Conservation (phyloP, 35 echinoderm and acorn worm species). For the Holothuria glaberrima region DNA sequence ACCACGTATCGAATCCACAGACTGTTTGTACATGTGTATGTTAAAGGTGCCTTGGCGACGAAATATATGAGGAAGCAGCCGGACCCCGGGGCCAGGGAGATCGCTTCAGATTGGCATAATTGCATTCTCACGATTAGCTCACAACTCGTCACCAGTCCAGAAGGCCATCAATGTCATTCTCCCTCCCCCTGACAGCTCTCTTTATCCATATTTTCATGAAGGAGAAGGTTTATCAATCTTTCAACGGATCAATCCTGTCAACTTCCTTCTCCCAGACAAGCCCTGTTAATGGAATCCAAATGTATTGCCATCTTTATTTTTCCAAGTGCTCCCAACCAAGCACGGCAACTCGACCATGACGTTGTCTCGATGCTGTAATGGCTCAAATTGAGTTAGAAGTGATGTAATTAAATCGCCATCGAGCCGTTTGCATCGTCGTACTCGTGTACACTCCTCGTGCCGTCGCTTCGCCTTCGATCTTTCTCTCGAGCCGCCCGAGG, state of each 20-base stretch:
- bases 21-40: no score
- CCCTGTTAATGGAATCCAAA: constrained; percentile 49
- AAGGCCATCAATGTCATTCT: constrained; percentile 53
- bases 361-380: constrained; percentile 59
- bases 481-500: constrained; percentile 48
- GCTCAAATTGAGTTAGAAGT: constrained; percentile 61
- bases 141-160: constrained; percentile 35
- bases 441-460: constrained; percentile 30
- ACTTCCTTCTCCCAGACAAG: constrained; percentile 36
- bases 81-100: constrained; percentile 45
- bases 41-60: background rate
- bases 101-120: constrained; percentile 37
- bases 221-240: constrained; percentile 52
- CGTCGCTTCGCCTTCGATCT: background rate
- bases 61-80: constrained; percentile 42
- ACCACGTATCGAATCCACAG: no score
- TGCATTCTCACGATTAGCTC: constrained; percentile 39
- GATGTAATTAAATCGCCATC: constrained; percentile 64
- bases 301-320: constrained; percentile 55
- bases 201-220: background rate
- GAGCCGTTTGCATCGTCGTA: constrained; percentile 49
- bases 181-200: constrained; percentile 18
- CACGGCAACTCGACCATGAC: constrained; percentile 45
- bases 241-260: constrained; percentile 34
- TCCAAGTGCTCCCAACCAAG: constrained; percentile 51